A percentile compares a stretch with the other conserved stretches of the same genome.
Conservation (phyloP, 2,888 invertebrate species). For the Amiota mariae region DNA sequence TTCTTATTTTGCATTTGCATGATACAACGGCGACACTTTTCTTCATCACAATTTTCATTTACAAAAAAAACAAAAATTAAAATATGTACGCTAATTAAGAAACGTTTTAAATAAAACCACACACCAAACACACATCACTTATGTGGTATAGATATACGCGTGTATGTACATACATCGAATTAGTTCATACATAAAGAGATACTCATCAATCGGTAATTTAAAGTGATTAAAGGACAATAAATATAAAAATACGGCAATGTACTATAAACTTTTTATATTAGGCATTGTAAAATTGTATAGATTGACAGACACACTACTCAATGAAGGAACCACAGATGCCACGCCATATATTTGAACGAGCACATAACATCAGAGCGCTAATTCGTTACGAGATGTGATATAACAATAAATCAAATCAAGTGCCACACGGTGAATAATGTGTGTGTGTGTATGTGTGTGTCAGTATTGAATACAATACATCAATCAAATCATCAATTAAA, state of each 20-base stretch:
- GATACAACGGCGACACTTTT: too few species aligned
- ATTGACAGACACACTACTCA: slow-evolving; percentile 21
- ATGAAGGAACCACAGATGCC: neutral
- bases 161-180: too few species aligned
- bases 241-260: neutral
- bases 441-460: neutral
- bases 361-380: slow-evolving; percentile 38
- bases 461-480: slow-evolving; percentile 39
- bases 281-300: slow-evolving; percentile 8
- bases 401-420: slow-evolving; percentile 50
- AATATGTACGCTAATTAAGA: too few species aligned
- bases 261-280: slow-evolving; percentile 41
- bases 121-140: too few species aligned
- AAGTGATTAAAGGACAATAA: slow-evolving; percentile 2
- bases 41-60: too few species aligned
- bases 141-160: too few species aligned
- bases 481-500: slow-evolving; percentile 58
- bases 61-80: too few species aligned
- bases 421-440: slow-evolving; percentile 3
- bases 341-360: neutral
- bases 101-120: too few species aligned
- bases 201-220: neutral
- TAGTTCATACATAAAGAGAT: too few species aligned
- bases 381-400: slow-evolving; percentile 39
- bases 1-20: too few species aligned